These are phyloP conservation scores for Pentamera pediparva DNA, from an alignment of 53 echinoderm and acorn worm genomes.

Conservation along the genomic window DNA sequence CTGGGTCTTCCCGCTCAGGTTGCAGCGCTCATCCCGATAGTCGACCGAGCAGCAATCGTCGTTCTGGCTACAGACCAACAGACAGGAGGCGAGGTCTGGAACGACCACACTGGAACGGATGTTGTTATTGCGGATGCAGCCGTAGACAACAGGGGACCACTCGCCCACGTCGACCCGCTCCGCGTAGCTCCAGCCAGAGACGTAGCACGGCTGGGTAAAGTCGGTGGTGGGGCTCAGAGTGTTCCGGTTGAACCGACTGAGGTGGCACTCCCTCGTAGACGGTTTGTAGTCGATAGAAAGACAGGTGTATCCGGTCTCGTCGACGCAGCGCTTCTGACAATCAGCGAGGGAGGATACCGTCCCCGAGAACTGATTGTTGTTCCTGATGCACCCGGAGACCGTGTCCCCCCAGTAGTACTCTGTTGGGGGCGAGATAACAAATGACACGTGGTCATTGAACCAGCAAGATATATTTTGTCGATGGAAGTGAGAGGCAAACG, in stretches of 20 bases:
- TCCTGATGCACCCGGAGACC: neutral
- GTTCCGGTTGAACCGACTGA: neutral
- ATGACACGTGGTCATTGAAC: too few relatives aligned
- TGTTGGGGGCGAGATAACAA: too few relatives aligned
- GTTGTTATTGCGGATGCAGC: neutral
- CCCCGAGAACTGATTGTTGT: neutral
- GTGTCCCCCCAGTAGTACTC: neutral
- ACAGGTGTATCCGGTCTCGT: neutral
- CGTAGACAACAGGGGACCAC: neutral
- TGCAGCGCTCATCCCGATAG: too few relatives aligned
- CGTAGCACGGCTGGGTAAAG: neutral
- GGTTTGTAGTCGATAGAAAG: neutral
- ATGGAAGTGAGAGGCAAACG: too few relatives aligned
- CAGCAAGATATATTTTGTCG: too few relatives aligned
- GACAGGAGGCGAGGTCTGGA: neutral
- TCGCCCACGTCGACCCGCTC: neutral
- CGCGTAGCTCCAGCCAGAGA: neutral
- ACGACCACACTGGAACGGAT: neutral
- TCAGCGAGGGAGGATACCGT: neutral
- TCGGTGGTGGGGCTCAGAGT: neutral
- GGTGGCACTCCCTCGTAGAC: neutral
- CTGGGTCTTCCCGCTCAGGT: too few relatives aligned
- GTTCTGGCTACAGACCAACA: neutral
- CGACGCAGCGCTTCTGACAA: neutral
- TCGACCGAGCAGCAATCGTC: neutral